Percentiles rank a stretch among this genome's conserved stretches.
Conservation (phyloP, 2,113 vertebrate species). For the Carettochelys insculpta region DNA sequence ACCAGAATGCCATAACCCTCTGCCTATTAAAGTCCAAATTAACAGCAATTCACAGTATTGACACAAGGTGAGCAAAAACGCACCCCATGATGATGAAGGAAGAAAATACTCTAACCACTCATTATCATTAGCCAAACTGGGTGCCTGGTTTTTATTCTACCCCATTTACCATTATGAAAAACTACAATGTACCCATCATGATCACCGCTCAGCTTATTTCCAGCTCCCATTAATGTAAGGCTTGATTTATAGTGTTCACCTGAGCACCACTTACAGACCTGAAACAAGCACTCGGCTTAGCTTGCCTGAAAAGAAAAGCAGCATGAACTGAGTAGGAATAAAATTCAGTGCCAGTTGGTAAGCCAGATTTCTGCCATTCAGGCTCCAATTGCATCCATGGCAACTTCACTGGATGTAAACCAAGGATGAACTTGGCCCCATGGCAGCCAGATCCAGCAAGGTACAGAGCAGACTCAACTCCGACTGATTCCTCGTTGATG, state of each 20-base stretch:
- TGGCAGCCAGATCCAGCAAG: background rate
- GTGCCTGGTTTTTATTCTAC: background rate
- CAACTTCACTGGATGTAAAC: accelerated
- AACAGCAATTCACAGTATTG: background rate
- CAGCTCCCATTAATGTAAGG: background rate
- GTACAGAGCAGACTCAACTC: background rate
- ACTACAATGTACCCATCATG: background rate
- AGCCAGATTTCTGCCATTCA: background rate
- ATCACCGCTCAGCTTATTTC: background rate
- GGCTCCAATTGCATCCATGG: accelerated
- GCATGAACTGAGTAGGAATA: background rate
- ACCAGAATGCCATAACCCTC: background rate
- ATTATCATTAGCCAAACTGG: background rate
- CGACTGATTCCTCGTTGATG: accelerated
- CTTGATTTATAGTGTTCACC: background rate
- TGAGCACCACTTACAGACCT: background rate
- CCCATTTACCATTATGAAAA: background rate
- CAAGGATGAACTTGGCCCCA: background rate
- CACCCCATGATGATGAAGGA: background rate
- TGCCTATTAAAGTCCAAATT: background rate
- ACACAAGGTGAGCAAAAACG: background rate
- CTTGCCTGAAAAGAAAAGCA: background rate
- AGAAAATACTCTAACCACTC: background rate
- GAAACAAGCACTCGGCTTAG: background rate
- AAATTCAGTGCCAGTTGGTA: accelerated